Evolutionary conservation across 2,113 vertebrate genomes (phyloP), one percentile per base, ranked within the genome.

Genomic region (Typhlomys cinereus): DNA sequence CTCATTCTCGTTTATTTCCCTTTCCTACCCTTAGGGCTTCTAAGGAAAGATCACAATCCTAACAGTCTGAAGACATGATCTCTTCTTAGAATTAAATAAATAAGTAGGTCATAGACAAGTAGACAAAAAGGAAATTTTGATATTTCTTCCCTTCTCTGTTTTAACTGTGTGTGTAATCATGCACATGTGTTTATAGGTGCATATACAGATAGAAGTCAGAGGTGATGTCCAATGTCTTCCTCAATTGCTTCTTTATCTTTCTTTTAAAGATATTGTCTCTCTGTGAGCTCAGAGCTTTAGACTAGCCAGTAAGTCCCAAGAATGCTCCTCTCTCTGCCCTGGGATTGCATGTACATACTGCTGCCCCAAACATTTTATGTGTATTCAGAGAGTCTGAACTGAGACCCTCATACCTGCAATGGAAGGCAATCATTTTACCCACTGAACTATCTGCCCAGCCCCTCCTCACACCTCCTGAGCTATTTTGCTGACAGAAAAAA

Each of bases 51-150:
- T 57, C 15, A 57, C 39, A 85, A 88, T 27, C n/a, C 59, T 79
- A 90, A 79, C 29, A 78, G 25, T 87, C 67, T 90, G 59, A 95
- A 93, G 94, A 41, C 71, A 80, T 70, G 34, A 64, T 74, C 31
- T 74, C 21, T 82, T 76, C 48, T 52, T 76, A 85, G 57, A 91
- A 54, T 76, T 93, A 76, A 75, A 54, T 74, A 46, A 64, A 46
- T 29, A 34, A 21, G 29, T 48, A 46, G 80, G 52, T 50, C 79
- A 71, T 3, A 81, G 86, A 92, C 89, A 92, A 44, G 84, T 27
- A 61, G 31, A 23, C 59, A 8, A 75, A 69, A 94, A 95, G 29
- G 23, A 90, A 75, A 57, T 67, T 76, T 61, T 76, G 88, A 29
- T 80, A 41, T 36, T 86, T 88, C 75, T 41, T 67, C 7, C 61